Evolutionary conservation across 2,888 invertebrate genomes (phyloP).

Genomic region (Trissoscelio sp.): DNA sequence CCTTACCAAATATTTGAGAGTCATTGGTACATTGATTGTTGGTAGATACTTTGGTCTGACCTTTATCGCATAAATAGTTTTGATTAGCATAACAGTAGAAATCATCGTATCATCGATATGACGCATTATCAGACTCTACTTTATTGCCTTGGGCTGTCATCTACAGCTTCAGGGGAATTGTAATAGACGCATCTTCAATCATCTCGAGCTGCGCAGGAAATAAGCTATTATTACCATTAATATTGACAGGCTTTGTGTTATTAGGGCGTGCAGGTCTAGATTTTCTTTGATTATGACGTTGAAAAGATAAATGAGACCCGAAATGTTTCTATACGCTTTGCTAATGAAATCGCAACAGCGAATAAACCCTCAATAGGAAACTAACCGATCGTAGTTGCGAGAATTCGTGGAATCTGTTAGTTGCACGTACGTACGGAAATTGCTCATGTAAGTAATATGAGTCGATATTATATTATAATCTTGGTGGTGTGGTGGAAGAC

Average conservation of each 20-base stretch:
- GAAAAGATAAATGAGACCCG: conserved; percentile 33
- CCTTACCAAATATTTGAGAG: conserved; percentile 1
- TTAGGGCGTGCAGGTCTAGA: conserved; percentile 22
- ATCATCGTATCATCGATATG: conserved; percentile 74
- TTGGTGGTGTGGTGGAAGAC: conserved; percentile 17
- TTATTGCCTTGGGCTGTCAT: conserved; percentile 55
- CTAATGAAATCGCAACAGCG: conserved; percentile 17
- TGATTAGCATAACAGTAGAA: conserved; percentile 79
- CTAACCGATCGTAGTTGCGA: not conserved
- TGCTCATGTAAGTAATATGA: conserved; percentile 19
- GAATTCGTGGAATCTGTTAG: not conserved
- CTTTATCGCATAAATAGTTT: conserved; percentile 12
- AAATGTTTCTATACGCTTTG: conserved; percentile 17
- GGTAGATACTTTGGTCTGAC: not conserved
- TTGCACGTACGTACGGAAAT: not conserved
- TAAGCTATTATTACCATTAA: conserved; percentile 63
- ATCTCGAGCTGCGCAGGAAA: conserved; percentile 42
- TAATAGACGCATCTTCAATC: conserved; percentile 65
- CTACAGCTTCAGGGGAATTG: conserved; percentile 45
- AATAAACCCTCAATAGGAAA: conserved; percentile 10
- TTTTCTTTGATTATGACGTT: conserved; percentile 45
- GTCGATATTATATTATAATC: conserved; percentile 47
- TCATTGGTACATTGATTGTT: conserved; percentile 1
- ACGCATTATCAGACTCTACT: conserved; percentile 38
- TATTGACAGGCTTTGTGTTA: conserved; percentile 47